These are phyloP conservation scores for Macrotis lagotis DNA, from an alignment of 2,113 vertebrate species.

Conservation along the genomic window DNA sequence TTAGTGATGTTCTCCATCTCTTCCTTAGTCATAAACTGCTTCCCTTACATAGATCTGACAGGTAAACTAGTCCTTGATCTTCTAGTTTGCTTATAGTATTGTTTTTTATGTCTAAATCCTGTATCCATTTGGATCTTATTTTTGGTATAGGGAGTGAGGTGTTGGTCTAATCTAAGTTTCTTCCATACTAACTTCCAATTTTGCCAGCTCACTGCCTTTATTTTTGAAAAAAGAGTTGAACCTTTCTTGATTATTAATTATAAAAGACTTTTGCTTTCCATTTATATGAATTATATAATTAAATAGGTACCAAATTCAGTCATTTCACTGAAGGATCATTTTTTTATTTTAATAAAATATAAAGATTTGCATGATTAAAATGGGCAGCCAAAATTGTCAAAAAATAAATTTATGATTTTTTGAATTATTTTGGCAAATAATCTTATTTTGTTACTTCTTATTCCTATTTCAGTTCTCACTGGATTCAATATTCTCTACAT, in stretches of 20 bases:
- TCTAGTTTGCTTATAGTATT: no score
- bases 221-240: background rate
- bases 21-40: no score
- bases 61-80: no score
- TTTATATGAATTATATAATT: background rate
- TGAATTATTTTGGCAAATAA: background rate
- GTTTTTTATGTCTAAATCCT: no score
- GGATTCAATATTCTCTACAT: conserved; percentile 29
- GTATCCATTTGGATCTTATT: no score
- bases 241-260: background rate
- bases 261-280: background rate
- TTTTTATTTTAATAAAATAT: background rate
- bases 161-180: no score
- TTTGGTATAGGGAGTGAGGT: no score
- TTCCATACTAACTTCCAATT: no score
- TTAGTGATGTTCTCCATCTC: no score
- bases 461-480: conserved; percentile 33
- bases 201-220: no score
- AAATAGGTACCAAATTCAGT: background rate
- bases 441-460: background rate
- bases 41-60: no score
- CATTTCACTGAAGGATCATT: background rate
- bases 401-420: background rate
- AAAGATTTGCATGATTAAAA: background rate
- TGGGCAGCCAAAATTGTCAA: background rate